Conservation (phyloP, 2,888 invertebrate species). For the Brachypterus glaber region DNA sequence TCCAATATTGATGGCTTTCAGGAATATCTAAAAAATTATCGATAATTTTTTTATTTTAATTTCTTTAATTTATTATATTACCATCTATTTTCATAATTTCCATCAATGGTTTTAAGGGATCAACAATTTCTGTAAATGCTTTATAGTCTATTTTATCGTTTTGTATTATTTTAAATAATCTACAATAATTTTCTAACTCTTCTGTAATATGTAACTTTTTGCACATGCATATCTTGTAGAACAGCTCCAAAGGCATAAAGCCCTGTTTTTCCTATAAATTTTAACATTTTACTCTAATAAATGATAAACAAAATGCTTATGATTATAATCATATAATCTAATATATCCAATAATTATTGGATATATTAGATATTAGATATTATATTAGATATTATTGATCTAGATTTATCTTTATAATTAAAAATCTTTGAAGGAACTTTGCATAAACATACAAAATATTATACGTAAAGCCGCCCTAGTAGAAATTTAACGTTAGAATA, state of each 20-base stretch:
- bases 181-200: constrained; percentile 44
- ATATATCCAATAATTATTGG: too few relatives aligned
- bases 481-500: too few relatives aligned
- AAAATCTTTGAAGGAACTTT: too few relatives aligned
- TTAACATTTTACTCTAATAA: too few relatives aligned
- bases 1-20: constrained; percentile 28
- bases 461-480: too few relatives aligned
- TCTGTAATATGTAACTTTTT: constrained; percentile 41
- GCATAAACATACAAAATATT: too few relatives aligned
- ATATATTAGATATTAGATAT: too few relatives aligned
- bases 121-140: constrained; percentile 43
- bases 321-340: too few relatives aligned
- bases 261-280: constrained; percentile 37
- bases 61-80: not conserved
- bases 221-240: constrained; percentile 41
- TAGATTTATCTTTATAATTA: too few relatives aligned
- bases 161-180: constrained; percentile 42
- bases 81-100: constrained; percentile 39
- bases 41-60: not conserved
- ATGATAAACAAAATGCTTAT: too few relatives aligned
- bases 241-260: constrained; percentile 41
- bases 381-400: too few relatives aligned
- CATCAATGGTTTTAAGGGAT: constrained; percentile 38
- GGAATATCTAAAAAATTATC: constrained; percentile 25
- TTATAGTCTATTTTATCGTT: constrained; percentile 43